Evolutionary conservation across 2,888 invertebrate species (phyloP), one percentile per base, ranked within the genome.

Genomic region (Furcula furcula): DNA sequence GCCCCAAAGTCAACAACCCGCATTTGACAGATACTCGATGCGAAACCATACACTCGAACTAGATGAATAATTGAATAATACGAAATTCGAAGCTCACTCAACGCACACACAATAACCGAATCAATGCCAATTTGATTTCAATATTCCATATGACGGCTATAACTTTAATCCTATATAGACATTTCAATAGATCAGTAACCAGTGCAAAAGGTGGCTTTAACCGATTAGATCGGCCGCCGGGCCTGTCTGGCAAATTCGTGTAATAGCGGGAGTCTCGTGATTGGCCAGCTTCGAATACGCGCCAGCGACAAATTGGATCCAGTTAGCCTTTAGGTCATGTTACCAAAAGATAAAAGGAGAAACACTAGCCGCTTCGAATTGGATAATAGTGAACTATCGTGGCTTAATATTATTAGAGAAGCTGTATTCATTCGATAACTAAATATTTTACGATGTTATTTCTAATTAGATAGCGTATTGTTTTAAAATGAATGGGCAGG

Each of bases 281-380:
- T 83, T 83, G 84, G 74, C 75, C 76, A 77, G 78, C 80, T 76
- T 76, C 77, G 70, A 74, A 69, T 71, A 55, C 62, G 69, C 67
- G 76, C 64, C 71, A 63, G 68, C 67, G 73, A 76, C 77, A 83
- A 84, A 85, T 85, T 85, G 83, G 79, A 82, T 82, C 68, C 68
- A 65, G 72, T 70, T 78, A 78, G 74, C 72, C 68, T 71, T 65
- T 69, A 72, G 68, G 63, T 65, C 64, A 64, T 60, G 66, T 73
- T 68, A 64, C 65, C 55, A 55, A 57, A 64, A 69, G 65, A 69
- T 67, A 64, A 62, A 57, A 54, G 42, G 46, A 42, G 29, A 36
- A 44, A 45, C 41, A 46, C 31, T 44, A 38, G 40, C 40, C 45
- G 43, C 41, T 43, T 42, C 30, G 42, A 51, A 56, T 54, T 56